Conservation (phyloP, 2,113 vertebrate genomes). For the Dromiciops gliroides region DNA sequence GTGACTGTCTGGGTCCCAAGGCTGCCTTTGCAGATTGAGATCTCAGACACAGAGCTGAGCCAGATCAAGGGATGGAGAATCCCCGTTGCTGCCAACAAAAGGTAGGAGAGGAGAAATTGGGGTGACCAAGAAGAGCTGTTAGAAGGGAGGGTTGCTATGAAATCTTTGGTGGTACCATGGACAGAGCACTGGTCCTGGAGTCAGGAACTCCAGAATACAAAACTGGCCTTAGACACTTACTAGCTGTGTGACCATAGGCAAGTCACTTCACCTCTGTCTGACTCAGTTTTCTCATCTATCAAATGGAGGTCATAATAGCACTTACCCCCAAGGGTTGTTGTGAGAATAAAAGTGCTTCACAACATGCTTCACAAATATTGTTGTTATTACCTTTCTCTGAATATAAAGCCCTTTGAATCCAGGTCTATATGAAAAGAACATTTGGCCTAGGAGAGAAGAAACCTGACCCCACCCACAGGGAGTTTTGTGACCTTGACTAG, state of each 20-base stretch:
- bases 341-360: background rate
- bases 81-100: constrained; percentile 92
- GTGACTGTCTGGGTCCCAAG: constrained; percentile 94
- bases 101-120: constrained; percentile 80
- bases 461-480: background rate
- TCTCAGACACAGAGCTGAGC: constrained; percentile 96
- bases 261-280: background rate
- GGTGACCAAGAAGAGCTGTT: background rate
- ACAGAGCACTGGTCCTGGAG: background rate
- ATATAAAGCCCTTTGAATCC: background rate
- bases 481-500: background rate
- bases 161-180: background rate
- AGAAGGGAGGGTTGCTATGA: background rate
- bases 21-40: constrained; percentile 95
- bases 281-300: background rate
- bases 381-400: background rate
- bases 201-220: background rate
- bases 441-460: background rate
- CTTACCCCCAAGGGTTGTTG: background rate
- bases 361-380: background rate
- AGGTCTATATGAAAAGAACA: background rate
- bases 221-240: background rate
- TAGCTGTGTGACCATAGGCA: too few species aligned
- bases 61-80: constrained; percentile 99
- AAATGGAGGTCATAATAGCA: background rate